Evolutionary conservation across 1,140 invertebrate species (phyloP).

Genomic region (Camponotus floridanus): DNA sequence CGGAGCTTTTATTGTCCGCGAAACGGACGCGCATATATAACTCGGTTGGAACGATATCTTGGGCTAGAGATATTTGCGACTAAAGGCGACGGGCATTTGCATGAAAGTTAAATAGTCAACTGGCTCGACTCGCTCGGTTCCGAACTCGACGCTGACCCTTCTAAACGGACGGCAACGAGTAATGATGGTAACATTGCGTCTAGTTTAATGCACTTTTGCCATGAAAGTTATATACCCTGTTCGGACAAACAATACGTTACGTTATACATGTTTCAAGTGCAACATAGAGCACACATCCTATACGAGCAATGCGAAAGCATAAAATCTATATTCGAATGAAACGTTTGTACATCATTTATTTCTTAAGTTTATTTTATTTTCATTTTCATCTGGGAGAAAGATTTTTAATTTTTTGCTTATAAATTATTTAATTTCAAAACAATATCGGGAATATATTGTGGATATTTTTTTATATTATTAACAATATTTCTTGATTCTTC

Average conservation of each 20-base stretch:
- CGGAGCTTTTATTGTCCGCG: slow-evolving; percentile 55
- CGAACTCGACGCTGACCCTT: background rate
- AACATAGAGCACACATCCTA: background rate
- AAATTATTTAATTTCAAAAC: background rate
- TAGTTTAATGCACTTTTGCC: slow-evolving; percentile 39
- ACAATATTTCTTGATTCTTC: background rate
- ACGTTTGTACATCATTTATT: background rate
- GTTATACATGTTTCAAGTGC: background rate
- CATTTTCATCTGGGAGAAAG: background rate
- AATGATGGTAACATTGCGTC: background rate
- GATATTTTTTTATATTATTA: background rate
- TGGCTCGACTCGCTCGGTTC: background rate
- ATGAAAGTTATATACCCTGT: slow-evolving; percentile 23
- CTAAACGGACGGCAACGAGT: slow-evolving; percentile 3
- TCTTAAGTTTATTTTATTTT: background rate
- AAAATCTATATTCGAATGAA: slow-evolving; percentile 1
- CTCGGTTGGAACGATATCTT: slow-evolving; percentile 56
- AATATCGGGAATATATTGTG: background rate
- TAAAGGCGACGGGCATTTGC: slow-evolving; percentile 63
- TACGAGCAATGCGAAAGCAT: background rate
- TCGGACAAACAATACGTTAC: background rate
- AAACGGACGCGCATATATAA: slow-evolving; percentile 54
- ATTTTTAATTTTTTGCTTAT: background rate
- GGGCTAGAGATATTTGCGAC: slow-evolving; percentile 62
- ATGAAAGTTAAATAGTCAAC: slow-evolving; percentile 44